Evolutionary conservation across 2,113 vertebrate species (phyloP).

Genomic region (Gobius niger): DNA sequence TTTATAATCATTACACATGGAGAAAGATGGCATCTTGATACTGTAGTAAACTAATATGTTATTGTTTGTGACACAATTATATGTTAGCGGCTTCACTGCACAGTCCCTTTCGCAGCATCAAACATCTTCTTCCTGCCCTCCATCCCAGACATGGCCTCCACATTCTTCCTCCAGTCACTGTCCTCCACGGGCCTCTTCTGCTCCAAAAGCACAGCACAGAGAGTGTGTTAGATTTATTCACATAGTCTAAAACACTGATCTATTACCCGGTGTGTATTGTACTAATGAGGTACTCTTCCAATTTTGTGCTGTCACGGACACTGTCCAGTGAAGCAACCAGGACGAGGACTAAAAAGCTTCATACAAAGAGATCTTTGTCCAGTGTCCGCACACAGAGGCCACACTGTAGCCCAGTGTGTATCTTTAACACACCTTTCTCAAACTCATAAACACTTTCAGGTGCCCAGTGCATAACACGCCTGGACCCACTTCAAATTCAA

Average conservation of each 20-base stretch:
- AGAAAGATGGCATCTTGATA: neutral
- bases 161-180: constrained; percentile 95
- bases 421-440: constrained; percentile 45
- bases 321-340: constrained; percentile 23
- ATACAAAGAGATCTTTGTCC: constrained; percentile 62
- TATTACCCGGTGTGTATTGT: neutral
- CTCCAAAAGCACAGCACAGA: neutral
- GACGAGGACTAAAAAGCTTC: constrained; percentile 34
- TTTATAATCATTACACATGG: neutral
- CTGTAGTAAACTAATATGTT: no score
- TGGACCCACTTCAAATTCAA: neutral
- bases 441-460: constrained; percentile 35
- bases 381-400: constrained; percentile 16
- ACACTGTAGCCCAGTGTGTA: constrained; percentile 12
- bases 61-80: neutral
- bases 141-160: constrained; percentile 97
- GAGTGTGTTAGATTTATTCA: neutral
- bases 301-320: neutral
- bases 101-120: constrained; percentile 82
- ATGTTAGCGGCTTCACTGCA: constrained; percentile 55
- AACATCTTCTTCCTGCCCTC: constrained; percentile 98
- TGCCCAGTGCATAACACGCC: neutral
- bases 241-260: neutral
- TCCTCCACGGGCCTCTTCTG: constrained; percentile 92
- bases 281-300: neutral